Evolutionary conservation across 2,888 invertebrate genomes (phyloP).

Genomic region (Apodemia zela): DNA sequence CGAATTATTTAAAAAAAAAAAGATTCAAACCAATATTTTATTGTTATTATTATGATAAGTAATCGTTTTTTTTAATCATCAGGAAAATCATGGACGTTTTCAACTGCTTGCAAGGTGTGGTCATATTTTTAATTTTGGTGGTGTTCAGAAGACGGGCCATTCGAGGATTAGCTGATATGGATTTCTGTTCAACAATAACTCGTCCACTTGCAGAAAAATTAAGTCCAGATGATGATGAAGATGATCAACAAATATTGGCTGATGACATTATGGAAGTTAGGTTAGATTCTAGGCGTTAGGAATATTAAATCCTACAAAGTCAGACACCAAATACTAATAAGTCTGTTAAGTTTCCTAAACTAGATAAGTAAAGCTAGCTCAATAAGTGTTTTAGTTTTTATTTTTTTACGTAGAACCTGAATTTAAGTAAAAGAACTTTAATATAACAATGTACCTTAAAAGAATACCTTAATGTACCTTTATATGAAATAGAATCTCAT

Average conservation of each 20-base stretch:
- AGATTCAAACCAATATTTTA: too few species aligned
- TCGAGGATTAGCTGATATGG: slow-evolving; percentile 67
- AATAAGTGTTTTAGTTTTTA: neutral
- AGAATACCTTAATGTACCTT: too few species aligned
- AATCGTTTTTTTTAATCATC: slow-evolving; percentile 24
- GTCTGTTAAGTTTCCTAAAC: slow-evolving; percentile 8
- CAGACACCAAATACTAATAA: slow-evolving; percentile 17
- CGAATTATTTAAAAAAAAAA: too few species aligned
- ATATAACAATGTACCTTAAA: too few species aligned
- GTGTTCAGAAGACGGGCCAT: slow-evolving; percentile 79
- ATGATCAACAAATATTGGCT: slow-evolving; percentile 57
- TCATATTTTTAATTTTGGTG: slow-evolving; percentile 82
- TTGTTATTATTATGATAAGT: too few species aligned
- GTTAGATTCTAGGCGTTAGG: slow-evolving; percentile 51
- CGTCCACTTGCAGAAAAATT: slow-evolving; percentile 56
- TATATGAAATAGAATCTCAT: too few species aligned
- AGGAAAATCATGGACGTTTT: slow-evolving; percentile 83
- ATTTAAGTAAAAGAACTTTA: too few species aligned
- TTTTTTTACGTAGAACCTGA: neutral
- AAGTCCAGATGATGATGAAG: slow-evolving; percentile 63
- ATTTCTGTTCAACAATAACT: slow-evolving; percentile 51
- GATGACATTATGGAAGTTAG: slow-evolving; percentile 72
- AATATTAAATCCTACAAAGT: neutral
- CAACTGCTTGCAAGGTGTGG: slow-evolving; percentile 83
- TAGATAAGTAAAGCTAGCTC: neutral